Base-by-base conservation (phyloP, 2,113 vertebrate genomes). In the Theristicus caerulescens region DNA sequence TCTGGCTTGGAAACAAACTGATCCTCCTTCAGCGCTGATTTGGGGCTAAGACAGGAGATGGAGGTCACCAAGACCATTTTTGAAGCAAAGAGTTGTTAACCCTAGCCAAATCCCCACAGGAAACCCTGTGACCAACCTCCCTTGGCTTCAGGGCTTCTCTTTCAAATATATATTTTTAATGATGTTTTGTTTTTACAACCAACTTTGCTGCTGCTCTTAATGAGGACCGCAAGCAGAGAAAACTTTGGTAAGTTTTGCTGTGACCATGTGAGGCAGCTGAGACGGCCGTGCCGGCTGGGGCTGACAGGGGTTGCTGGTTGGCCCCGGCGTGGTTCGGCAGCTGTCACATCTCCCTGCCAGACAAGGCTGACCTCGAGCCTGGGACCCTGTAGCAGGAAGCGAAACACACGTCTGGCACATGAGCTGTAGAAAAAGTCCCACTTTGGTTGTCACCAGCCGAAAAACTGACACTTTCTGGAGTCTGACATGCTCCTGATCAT, bases 261-360 rank as follows among this genome's bases (percentile, higher is more conserved):
- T 36, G 55, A 26, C 27, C 7, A 2, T 69, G 51, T 82, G 83
- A 76, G 64, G 83, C 91, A 70, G 76, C 74, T 62, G 58, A 73
- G 73, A 81, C 3, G 7, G 42, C 58, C 4, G 1, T 0, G 1
- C 44, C 5, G 2, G 34, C 25, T 2, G 3, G 55, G 46, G 70
- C 77, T 94, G 91, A 82, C 89, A 72, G 84, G 62, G 86, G 72
- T 52, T 91, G 94, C 54, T 0, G 7, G 18, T 1, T 34, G 42
- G 71, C 64, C 57, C 65, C 12, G 8, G 81, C 0, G 0, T 4
- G 2, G 16, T 84, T 93, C 7, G 31, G 78, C 70, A 89, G 93
- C 93, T 91, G 84, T 85, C 92, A 94, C 44, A 9, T 96, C 91
- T 93, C 81, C 73, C 66, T 34, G 58, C 47, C 73, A 76, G 84